Conservation (phyloP, 2,113 vertebrate genomes). For the Podarcis muralis region DNA sequence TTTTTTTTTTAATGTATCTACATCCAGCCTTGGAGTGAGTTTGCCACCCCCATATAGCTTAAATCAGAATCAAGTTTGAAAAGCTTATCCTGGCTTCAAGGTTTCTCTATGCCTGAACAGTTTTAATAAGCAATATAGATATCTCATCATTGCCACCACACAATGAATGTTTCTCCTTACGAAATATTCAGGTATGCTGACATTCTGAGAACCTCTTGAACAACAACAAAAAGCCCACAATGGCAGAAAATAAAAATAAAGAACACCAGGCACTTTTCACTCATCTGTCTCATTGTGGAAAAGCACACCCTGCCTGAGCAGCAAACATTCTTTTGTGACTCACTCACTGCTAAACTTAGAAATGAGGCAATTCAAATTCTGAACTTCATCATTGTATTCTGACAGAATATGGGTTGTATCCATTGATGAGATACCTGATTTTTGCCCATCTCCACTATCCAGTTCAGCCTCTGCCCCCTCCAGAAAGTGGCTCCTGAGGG, state of each 20-base stretch:
- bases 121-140: background rate
- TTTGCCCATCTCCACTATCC: background rate
- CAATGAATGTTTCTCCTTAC: background rate
- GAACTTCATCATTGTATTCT: background rate
- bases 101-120: background rate
- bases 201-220: background rate
- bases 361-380: background rate
- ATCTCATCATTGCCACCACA: background rate
- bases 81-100: background rate
- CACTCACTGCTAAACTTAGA: background rate
- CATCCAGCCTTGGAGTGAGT: too few species aligned
- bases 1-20: too few species aligned
- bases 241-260: background rate
- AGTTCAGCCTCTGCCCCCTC: background rate
- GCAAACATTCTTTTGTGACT: slow-evolving; percentile 5
- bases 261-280: background rate
- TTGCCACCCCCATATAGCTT: background rate
- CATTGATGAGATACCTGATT: background rate
- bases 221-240: background rate
- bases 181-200: background rate
- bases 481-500: background rate
- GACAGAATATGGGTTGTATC: too few species aligned
- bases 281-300: background rate
- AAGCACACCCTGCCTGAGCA: background rate
- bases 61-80: background rate